Evolutionary conservation across 2,113 vertebrate species (phyloP), one percentile per base, ranked within the genome.

Genomic region (Amia ocellicauda): DNA sequence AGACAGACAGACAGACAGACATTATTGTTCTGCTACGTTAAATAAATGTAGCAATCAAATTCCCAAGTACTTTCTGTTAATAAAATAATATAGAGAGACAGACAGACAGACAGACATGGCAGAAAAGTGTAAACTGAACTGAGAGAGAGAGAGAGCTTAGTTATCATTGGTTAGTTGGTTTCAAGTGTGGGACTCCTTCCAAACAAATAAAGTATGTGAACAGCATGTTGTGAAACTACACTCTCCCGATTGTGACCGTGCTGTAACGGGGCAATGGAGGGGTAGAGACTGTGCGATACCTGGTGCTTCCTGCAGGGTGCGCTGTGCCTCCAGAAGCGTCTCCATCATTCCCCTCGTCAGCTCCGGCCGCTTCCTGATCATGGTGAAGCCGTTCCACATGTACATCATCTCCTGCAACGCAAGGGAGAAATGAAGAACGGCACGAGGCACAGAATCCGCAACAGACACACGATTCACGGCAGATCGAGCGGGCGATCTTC

Each of bases 381-480:
- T 85, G 4, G 86, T 81, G 69, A 91, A 92, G 17, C 89, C 89
- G 16, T 91, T 90, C 90, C 91, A 92, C 82, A 92, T 90, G 78
- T 91, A 92, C 90, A 92, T 91, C 88, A 92, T 92, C 75, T 91
- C 89, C 89, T 90, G 64, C 9, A 77, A 70, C 0, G 28, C n/a
- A 56, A 17, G 45, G 14, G 40, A 41, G 5, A n/a, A n/a, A n/a
- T n/a, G n/a, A n/a, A n/a, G 3, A 59, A 42, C 43, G 40, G 13
- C 1, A 7, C 16, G 49, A n/a, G 43, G n/a, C 41, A 11, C 17
- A 5, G 27, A 28, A 3, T 40, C 26, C 2, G 4, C 5, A 14
- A 29, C n/a, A 47, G 3, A 17, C 31, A 58, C 1, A n/a, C 7
- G 19, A 23, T 42, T n/a, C 8, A 8, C 20, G n/a, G n/a, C n/a